Evolutionary conservation across 1,140 invertebrate species (phyloP).

Genomic region (Zaprionus inermis): DNA sequence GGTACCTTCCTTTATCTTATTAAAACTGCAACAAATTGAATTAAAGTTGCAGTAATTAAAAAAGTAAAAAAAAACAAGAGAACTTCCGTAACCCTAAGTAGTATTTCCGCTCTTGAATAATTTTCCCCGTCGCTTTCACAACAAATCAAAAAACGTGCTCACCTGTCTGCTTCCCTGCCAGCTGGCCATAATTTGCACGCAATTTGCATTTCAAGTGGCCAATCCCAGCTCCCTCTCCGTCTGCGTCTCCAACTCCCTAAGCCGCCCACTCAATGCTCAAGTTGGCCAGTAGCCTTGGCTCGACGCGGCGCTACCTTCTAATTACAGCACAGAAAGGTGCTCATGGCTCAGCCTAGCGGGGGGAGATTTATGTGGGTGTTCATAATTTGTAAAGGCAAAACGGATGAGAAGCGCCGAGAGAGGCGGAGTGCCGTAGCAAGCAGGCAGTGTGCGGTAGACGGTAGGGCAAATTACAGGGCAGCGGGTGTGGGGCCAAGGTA

Average conservation of each 20-base stretch:
- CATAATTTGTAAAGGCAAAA: constrained; percentile 72
- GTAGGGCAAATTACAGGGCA: constrained; percentile 53
- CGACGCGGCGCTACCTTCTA: constrained; percentile 58
- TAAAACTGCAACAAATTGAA: constrained; percentile 58
- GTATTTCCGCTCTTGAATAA: constrained; percentile 56
- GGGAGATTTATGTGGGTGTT: constrained; percentile 76
- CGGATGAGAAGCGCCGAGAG: constrained; percentile 23
- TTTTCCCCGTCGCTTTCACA: constrained; percentile 40
- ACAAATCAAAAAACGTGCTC: constrained; percentile 56
- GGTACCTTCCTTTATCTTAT: neutral
- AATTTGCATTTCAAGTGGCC: constrained; percentile 81
- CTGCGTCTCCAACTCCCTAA: neutral
- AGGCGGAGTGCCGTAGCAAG: neutral
- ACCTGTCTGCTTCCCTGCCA: constrained; percentile 64
- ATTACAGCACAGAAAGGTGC: constrained; percentile 70
- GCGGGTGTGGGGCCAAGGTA: neutral
- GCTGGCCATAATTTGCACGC: constrained; percentile 80
- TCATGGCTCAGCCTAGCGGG: constrained; percentile 28
- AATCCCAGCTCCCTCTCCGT: constrained; percentile 30
- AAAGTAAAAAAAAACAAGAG: constrained; percentile 53
- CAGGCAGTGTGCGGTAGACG: neutral
- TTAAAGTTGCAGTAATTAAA: constrained; percentile 66
- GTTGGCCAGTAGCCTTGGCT: constrained; percentile 45
- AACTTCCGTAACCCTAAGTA: constrained; percentile 58
- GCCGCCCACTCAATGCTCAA: constrained; percentile 41